Conservation (phyloP, 2,888 invertebrate species). For the Lamellibrachia satsuma region DNA sequence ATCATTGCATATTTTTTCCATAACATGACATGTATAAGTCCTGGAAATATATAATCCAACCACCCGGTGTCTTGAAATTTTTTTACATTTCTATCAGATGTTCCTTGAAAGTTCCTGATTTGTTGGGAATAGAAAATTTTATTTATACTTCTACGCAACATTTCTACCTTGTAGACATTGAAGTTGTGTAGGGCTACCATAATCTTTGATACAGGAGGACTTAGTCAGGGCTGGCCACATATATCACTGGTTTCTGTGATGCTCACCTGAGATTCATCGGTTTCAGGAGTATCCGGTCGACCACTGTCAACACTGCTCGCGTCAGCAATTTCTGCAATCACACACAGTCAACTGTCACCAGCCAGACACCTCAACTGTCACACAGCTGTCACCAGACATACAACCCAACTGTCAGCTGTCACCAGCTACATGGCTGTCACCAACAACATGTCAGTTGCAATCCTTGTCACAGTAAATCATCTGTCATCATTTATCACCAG, state of each 20-base stretch:
- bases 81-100: too few relatives aligned
- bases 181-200: neutral
- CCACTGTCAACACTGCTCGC: constrained; percentile 42
- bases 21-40: too few relatives aligned
- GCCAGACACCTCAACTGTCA: too few relatives aligned
- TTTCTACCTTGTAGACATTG: neutral
- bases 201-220: too few relatives aligned
- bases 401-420: neutral
- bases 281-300: constrained; percentile 44
- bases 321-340: constrained; percentile 40
- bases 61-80: neutral
- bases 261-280: constrained; percentile 34
- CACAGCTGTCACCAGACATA: neutral
- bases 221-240: too few relatives aligned
- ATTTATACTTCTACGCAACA: neutral
- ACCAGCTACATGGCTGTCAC: too few relatives aligned
- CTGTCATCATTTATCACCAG: neutral
- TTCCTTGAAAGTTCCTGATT: neutral
- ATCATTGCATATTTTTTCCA: neutral
- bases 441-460: neutral
- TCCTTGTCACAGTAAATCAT: neutral
- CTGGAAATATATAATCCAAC: neutral
- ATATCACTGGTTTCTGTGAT: neutral
- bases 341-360: neutral
- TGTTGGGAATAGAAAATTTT: neutral